These are phyloP conservation scores for Actinostola sp. DNA, from an alignment of 92 coral and sea anemone species.

Conservation along the genomic window DNA sequence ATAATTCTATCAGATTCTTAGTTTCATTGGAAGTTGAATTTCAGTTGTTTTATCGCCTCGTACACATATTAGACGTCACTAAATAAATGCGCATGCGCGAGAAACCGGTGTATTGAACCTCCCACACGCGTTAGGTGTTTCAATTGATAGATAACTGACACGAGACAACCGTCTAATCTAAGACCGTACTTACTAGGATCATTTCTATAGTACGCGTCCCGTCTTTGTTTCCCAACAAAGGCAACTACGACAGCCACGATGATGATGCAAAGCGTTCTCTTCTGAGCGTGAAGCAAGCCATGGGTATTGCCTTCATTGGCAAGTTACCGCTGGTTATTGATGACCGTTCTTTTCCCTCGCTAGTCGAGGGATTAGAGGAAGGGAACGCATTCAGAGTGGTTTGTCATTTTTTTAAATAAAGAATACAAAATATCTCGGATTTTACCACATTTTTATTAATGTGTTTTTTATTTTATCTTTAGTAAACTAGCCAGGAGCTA, in stretches of 20 bases:
- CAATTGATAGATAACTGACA: neutral
- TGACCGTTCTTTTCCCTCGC: conserved; percentile 64
- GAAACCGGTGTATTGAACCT: neutral
- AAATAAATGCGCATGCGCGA: conserved; percentile 4
- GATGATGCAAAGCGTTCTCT: conserved; percentile 53
- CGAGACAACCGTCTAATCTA: neutral
- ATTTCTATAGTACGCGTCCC: conserved; percentile 90
- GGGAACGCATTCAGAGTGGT: conserved; percentile 78
- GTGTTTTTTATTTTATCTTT: too few species aligned
- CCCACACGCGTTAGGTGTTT: neutral
- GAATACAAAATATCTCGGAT: too few species aligned
- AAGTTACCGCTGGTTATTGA: conserved; percentile 62
- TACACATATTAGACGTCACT: neutral
- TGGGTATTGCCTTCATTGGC: conserved; percentile 60
- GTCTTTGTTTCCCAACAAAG: conserved; percentile 78
- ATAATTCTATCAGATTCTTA: too few species aligned
- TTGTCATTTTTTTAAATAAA: neutral
- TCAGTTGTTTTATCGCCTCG: too few species aligned
- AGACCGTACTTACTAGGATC: conserved; percentile 91
- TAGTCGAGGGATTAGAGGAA: conserved; percentile 59
- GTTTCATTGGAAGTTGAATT: too few species aligned
- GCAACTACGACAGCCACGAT: conserved; percentile 38
- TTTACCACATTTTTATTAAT: too few species aligned
- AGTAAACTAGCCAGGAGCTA: too few species aligned
- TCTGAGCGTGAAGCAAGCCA: conserved; percentile 66